Evolutionary conservation across 2,888 invertebrate genomes (phyloP).

Genomic region (Andrena camellia): DNA sequence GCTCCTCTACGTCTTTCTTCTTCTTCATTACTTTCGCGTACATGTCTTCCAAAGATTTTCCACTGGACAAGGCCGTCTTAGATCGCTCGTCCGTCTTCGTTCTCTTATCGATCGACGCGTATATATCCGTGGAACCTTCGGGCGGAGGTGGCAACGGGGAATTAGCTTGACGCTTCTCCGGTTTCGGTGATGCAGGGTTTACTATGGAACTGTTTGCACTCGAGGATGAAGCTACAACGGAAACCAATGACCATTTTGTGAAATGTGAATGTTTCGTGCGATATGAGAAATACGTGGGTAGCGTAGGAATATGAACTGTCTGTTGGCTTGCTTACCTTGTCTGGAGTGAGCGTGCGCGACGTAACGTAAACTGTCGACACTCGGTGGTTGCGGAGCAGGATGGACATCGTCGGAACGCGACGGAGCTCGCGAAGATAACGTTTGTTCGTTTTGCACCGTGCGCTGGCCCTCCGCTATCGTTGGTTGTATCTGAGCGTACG

Average conservation of each 20-base stretch:
- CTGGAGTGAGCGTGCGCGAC: slow-evolving; percentile 88
- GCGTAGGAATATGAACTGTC: background rate
- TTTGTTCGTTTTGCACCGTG: slow-evolving; percentile 79
- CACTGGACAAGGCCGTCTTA: slow-evolving; percentile 71
- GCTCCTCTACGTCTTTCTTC: slow-evolving; percentile 85
- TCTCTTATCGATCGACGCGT: slow-evolving; percentile 83
- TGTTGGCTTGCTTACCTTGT: slow-evolving; percentile 85
- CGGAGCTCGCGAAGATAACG: slow-evolving; percentile 76
- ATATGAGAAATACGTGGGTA: background rate
- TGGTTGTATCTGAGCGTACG: slow-evolving; percentile 93
- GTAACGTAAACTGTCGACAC: slow-evolving; percentile 88
- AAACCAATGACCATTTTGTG: background rate
- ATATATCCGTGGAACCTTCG: slow-evolving; percentile 82
- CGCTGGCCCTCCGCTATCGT: slow-evolving; percentile 84
- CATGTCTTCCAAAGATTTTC: slow-evolving; percentile 93
- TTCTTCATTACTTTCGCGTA: slow-evolving; percentile 95
- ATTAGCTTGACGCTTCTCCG: slow-evolving; percentile 95
- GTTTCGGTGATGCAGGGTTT: slow-evolving; percentile 94
- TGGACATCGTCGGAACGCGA: slow-evolving; percentile 78
- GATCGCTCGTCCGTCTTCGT: slow-evolving; percentile 78
- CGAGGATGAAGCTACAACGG: slow-evolving; percentile 89
- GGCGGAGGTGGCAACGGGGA: slow-evolving; percentile 95
- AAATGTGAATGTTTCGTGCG: background rate
- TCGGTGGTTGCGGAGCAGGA: slow-evolving; percentile 87
- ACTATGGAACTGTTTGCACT: slow-evolving; percentile 90